Base-by-base conservation (phyloP, 2,888 invertebrate genomes). In the Tuta absoluta region DNA sequence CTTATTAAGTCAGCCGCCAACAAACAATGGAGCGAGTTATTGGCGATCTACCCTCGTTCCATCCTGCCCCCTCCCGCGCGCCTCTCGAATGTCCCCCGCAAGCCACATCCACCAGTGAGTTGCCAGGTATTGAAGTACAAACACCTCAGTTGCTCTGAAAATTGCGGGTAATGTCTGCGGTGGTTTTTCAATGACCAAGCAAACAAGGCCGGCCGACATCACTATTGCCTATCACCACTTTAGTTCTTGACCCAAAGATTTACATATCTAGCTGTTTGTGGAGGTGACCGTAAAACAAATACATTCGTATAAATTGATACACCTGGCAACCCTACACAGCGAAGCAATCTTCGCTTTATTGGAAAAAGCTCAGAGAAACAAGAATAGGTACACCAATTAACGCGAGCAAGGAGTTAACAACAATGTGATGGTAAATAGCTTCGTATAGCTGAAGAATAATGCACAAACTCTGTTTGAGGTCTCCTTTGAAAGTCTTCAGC, bases 1-100 rank as follows among this genome's bases (percentile, higher is more conserved):
- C 89, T 91, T 91, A 91, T 90, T 90, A 90, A 89, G 89, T 87
- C 88, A 82, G 85, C 85, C 85, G 86, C 86, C 86, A 84, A 91
- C 90, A 90, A 89, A 91, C 90, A 90, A 89, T 90, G 86, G 88
- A 82, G 80, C 84, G 81, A 85, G 87, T 87, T 91, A 90, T 89
- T 90, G 89, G 84, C 85, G 87, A 90, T 89, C 86, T 86, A 86
- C 86, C 89, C 86, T 84, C 85, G 81, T 82, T 86, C 84, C 87
- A 85, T 87, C 85, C 84, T 81, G 78, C 82, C 72, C 73, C 75
- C 73, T 77, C 79, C 71, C 75, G 72, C 69, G 70, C 66, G 45
- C 68, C 74, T 66, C 72, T 71, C 70, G 68, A 73, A 71, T 75
- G 71, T 72, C 69, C 80, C 79, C 77, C 67, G 59, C 67, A 65